Conservation (phyloP, 1,140 invertebrate genomes). For the Globodera rostochiensis region DNA sequence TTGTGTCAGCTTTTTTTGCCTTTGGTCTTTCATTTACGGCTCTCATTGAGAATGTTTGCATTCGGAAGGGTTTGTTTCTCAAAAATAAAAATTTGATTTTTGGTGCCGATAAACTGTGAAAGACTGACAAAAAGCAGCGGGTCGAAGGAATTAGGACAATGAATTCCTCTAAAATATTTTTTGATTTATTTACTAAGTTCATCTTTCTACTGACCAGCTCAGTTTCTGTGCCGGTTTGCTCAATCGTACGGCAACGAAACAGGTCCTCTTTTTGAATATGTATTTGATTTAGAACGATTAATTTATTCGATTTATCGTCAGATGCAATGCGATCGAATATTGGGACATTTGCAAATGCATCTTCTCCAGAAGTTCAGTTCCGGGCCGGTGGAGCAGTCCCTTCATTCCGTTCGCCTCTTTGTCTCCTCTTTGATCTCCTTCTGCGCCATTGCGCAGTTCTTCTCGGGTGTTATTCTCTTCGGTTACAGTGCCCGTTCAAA, state of each 20-base stretch:
- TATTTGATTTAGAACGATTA: too few species aligned
- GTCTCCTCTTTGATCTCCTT: slow-evolving; percentile 36
- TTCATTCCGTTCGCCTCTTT: slow-evolving; percentile 8
- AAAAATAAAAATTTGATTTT: neutral
- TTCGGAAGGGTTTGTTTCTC: slow-evolving; percentile 36
- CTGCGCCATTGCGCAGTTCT: slow-evolving; percentile 42
- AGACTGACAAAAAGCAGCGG: too few species aligned
- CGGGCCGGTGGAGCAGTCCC: slow-evolving; percentile 9
- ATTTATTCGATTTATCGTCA: neutral
- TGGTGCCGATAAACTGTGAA: too few species aligned
- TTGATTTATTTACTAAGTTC: slow-evolving; percentile 19
- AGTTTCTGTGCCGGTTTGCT: slow-evolving; percentile 51
- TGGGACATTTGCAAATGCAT: slow-evolving; percentile 23
- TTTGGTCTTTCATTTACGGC: slow-evolving; percentile 44
- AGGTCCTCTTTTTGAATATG: neutral
- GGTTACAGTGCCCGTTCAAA: slow-evolving; percentile 44
- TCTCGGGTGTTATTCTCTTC: slow-evolving; percentile 39
- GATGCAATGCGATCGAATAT: slow-evolving; percentile 27
- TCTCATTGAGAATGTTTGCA: slow-evolving; percentile 45
- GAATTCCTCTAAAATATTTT: too few species aligned
- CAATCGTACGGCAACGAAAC: slow-evolving; percentile 42
- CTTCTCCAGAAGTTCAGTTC: slow-evolving; percentile 8
- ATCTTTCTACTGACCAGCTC: slow-evolving; percentile 36
- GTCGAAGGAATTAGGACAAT: too few species aligned
- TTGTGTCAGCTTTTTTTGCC: slow-evolving; percentile 42